phyloP scores from a whole-genome alignment of 2,113 vertebrate species.

The Hypomesus transpacificus region DNA sequence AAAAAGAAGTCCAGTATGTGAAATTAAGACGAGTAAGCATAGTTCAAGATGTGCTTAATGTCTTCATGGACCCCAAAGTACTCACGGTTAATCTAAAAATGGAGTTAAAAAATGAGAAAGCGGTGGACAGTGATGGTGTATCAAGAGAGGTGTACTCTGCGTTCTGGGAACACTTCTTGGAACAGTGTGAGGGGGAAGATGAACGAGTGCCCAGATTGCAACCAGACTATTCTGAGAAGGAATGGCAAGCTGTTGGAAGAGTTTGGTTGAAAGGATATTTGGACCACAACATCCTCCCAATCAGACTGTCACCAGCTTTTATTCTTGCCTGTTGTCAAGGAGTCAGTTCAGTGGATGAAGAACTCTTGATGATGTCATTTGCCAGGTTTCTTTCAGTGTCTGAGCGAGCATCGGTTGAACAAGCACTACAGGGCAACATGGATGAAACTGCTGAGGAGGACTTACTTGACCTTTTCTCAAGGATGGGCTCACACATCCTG shows the following conservation, averaged over 20 bases:
- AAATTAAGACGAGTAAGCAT: slow-evolving; percentile 24
- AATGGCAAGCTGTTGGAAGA: slow-evolving; percentile 27
- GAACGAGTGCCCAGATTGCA: slow-evolving; percentile 23
- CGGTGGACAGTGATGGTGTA: slow-evolving; percentile 24
- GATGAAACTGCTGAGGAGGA: neutral
- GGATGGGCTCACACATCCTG: slow-evolving; percentile 19
- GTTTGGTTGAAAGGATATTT: slow-evolving; percentile 28
- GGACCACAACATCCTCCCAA: slow-evolving; percentile 17
- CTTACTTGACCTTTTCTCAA: slow-evolving; percentile 18
- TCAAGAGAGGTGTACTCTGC: slow-evolving; percentile 23
- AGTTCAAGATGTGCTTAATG: slow-evolving; percentile 19
- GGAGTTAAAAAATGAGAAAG: slow-evolving; percentile 18
- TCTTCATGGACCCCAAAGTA: slow-evolving; percentile 22
- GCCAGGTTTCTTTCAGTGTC: slow-evolving; percentile 9
- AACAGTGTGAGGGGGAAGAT: slow-evolving; percentile 32
- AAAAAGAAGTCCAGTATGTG: slow-evolving; percentile 25
- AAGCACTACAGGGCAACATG: slow-evolving; percentile 18
- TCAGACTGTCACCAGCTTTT: slow-evolving; percentile 22
- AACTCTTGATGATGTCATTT: slow-evolving; percentile 16
- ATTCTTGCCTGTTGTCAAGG: slow-evolving; percentile 25
- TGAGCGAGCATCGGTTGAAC: slow-evolving; percentile 7
- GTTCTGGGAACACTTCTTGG: slow-evolving; percentile 36
- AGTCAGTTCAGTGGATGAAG: slow-evolving; percentile 10
- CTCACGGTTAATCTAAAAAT: slow-evolving; percentile 14
- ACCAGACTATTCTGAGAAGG: slow-evolving; percentile 19